Evolutionary conservation across 2,888 invertebrate species (phyloP).

Genomic region (Tetranychus truncatus): DNA sequence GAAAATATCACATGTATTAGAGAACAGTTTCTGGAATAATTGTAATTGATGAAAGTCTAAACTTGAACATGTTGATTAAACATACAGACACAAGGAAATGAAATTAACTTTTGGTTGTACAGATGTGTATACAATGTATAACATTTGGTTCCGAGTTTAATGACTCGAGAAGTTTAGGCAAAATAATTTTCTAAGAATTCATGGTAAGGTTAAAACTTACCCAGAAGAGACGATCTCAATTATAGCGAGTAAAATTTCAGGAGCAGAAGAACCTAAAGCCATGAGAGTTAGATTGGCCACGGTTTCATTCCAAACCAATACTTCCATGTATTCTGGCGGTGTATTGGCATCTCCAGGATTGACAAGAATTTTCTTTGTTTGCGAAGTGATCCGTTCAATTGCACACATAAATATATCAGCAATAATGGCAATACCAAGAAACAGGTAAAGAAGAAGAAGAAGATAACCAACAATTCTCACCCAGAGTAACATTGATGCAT

Average conservation of each 20-base stretch:
- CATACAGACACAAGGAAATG: too few species aligned
- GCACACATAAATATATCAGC: constrained; percentile 43
- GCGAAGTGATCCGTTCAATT: constrained; percentile 41
- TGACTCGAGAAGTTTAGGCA: too few species aligned
- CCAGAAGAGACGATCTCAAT: constrained; percentile 36
- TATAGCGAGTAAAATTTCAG: constrained; percentile 40
- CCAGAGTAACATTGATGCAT: constrained; percentile 36
- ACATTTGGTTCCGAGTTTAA: constrained; percentile 27
- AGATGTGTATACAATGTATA: constrained; percentile 21
- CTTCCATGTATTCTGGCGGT: constrained; percentile 38
- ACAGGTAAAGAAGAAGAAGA: constrained; percentile 39
- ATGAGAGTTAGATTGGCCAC: constrained; percentile 42
- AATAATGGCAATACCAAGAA: constrained; percentile 41
- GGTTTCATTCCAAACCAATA: constrained; percentile 40
- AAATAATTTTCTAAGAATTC: not conserved
- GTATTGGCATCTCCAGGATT: constrained; percentile 29
- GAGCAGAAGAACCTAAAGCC: constrained; percentile 42
- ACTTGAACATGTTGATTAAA: too few species aligned
- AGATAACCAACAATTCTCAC: constrained; percentile 36
- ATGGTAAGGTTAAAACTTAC: not conserved
- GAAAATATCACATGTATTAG: too few species aligned
- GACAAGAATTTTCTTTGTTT: constrained; percentile 35
- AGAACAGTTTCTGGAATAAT: too few species aligned
- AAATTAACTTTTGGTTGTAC: too few species aligned
- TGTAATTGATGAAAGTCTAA: too few species aligned